Evolutionary conservation across 2,113 vertebrate species (phyloP).

Genomic region (Mastomys natalensis): DNA sequence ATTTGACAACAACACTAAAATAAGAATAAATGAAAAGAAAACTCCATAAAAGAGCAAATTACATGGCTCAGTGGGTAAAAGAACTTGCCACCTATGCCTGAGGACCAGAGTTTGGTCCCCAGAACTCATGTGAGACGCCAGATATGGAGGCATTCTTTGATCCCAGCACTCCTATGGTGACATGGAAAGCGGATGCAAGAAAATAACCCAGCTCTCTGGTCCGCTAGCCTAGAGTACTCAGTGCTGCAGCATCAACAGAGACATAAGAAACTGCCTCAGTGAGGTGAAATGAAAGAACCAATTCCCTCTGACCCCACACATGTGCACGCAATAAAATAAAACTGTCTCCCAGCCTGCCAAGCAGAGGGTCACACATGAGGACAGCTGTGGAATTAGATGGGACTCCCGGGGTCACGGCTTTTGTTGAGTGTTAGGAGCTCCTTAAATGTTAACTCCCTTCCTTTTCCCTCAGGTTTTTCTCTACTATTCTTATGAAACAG

Average conservation of each 20-base stretch:
- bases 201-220: neutral
- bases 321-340: neutral
- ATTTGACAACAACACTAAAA: neutral
- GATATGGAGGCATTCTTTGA: neutral
- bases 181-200: neutral
- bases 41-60: no score
- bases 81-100: neutral
- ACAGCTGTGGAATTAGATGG: neutral
- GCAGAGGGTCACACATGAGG: neutral
- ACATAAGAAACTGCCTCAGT: neutral
- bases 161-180: neutral
- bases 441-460: neutral
- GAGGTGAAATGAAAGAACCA: neutral
- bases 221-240: neutral
- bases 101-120: neutral
- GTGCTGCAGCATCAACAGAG: neutral
- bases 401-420: neutral
- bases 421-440: neutral
- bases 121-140: neutral
- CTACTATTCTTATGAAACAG: conserved; percentile 17
- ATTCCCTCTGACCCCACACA: neutral
- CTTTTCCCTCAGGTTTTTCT: conserved; percentile 15
- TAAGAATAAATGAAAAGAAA: neutral
- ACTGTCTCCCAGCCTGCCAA: neutral
- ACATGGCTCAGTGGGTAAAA: neutral